These are phyloP conservation scores for Micropoecilia bifurca DNA, from an alignment of 2,797 vertebrate species.

Conservation along the genomic window DNA sequence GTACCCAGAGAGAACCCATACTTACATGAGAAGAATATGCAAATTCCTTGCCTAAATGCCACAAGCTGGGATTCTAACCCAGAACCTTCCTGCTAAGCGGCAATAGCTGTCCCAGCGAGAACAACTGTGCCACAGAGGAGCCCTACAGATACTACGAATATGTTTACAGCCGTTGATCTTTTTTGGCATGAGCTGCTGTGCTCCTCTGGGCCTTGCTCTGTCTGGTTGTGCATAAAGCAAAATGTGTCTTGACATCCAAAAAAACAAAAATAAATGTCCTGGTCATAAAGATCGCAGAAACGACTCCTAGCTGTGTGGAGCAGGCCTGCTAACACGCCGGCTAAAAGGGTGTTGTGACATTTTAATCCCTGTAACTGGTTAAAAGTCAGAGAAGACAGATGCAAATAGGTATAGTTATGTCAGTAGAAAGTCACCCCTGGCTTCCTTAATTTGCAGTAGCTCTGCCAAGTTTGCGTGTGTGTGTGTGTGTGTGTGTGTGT, in stretches of 20 bases:
- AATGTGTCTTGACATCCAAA: neutral
- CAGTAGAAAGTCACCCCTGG: conserved; percentile 15
- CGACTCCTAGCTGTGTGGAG: neutral
- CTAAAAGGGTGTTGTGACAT: neutral
- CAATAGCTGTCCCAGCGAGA: neutral
- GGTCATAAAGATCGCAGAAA: neutral
- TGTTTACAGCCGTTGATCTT: neutral
- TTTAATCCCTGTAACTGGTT: neutral
- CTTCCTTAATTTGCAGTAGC: conserved; percentile 20
- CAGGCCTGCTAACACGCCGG: neutral
- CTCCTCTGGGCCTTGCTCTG: neutral
- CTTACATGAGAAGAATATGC: neutral
- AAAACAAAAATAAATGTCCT: neutral
- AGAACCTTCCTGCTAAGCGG: neutral
- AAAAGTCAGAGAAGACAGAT: conserved; percentile 2
- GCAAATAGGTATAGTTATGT: conserved; percentile 10
- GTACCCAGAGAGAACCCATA: neutral
- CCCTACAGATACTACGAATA: neutral
- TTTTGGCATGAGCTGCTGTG: neutral
- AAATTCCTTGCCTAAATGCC: neutral
- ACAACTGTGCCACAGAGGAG: neutral
- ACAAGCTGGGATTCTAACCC: neutral
- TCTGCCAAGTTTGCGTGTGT: conserved; percentile 2
- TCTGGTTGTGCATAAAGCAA: neutral
- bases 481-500: too few relatives aligned